Base-by-base conservation (phyloP, 1,140 invertebrate species). In the Drosophila setifemur region DNA sequence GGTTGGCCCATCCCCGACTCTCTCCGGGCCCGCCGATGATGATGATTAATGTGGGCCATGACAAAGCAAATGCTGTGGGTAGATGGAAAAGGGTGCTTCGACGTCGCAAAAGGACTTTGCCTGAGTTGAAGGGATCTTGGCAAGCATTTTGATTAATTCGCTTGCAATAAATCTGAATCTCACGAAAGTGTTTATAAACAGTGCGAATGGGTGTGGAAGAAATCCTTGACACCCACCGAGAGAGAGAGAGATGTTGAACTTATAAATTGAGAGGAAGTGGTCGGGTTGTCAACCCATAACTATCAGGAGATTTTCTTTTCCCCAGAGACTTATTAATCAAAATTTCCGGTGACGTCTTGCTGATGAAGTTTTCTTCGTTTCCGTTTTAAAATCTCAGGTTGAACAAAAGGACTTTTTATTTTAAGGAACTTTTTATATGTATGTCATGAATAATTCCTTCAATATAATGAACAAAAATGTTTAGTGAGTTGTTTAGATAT, bases 11-110 rank as follows among this genome's bases (percentile, higher is more conserved):
- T n/a, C n/a, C n/a, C n/a, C n/a, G n/a, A n/a, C 16, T 31, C 26
- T 4, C 21, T 11, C 21, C 21, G 5, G 21, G 45, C 29, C 45
- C 68, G 29, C 6, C 35, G 48, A 47, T 79, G 77, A 82, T 76
- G 78, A 85, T 83, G 79, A 83, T 85, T 83, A 85, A 79, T 85
- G 74, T 58, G 79, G 54, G 44, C 45, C 81, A 79, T 79, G 79
- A 83, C 79, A 83, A 83, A 83, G 79, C 79, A 71, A 83, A 83
- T 85, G 74, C 72, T 67, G 60, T 71, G 71, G 57, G 26, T 35
- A 40, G 31, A 43, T 23, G 52, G 31, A 12, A 2, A 11, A 35
- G 23, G 49, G 43, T 50, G 75, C 45, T n/a, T n/a, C n/a, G n/a
- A n/a, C n/a, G n/a, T n/a, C 40, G 7, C 18, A 39, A 28, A 39